Evolutionary conservation across 2,113 vertebrate species (phyloP).

Genomic region (Trematocara macrostoma): DNA sequence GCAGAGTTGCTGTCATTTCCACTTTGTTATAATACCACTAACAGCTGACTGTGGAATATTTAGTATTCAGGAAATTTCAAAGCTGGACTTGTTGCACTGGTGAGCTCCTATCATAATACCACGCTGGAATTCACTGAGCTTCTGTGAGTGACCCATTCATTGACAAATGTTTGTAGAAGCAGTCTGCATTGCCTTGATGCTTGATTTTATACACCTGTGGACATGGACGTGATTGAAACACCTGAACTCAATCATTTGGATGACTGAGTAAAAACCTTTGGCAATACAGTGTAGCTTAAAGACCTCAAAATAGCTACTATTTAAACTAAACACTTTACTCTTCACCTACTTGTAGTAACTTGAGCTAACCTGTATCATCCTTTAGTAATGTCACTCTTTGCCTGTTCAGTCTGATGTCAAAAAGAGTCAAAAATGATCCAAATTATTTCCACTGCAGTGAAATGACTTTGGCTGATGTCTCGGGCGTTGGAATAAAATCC

Average conservation of each 20-base stretch:
- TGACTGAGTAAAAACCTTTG: not conserved
- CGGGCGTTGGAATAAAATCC: not conserved
- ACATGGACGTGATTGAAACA: not conserved
- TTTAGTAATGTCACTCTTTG: not conserved
- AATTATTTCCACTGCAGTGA: not conserved
- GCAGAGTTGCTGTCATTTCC: not conserved
- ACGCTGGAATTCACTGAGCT: not conserved
- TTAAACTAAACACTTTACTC: not conserved
- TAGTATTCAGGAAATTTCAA: not conserved
- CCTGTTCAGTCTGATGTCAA: not conserved
- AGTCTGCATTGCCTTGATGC: not conserved
- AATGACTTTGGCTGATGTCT: not conserved
- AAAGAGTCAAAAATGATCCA: not conserved
- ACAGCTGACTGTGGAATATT: not conserved
- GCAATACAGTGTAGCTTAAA: not conserved
- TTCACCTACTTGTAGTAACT: not conserved
- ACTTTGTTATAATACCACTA: not conserved
- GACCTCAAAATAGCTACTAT: not conserved
- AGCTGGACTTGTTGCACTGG: not conserved
- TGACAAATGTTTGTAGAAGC: not conserved
- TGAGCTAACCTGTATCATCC: not conserved
- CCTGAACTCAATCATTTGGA: not conserved
- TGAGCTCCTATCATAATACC: not conserved
- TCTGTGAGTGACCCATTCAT: not conserved
- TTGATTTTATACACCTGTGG: not conserved